Conservation (phyloP, 2,113 vertebrate species). For the Ivindomyrus marchei region DNA sequence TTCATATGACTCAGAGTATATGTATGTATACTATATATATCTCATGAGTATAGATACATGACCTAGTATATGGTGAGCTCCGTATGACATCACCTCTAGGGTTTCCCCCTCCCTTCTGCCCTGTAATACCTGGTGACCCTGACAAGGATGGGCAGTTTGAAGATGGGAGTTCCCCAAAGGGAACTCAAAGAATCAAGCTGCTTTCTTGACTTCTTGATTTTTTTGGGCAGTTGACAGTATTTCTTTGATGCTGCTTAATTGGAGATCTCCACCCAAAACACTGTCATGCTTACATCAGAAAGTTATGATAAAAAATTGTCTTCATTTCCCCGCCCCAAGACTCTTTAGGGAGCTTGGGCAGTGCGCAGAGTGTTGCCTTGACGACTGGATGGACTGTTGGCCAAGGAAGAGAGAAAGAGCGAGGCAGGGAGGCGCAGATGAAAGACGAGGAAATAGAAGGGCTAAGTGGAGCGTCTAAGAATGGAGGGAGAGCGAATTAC, state of each 20-base stretch:
- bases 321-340: neutral
- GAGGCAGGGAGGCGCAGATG: neutral
- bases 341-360: neutral
- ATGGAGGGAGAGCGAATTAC: neutral
- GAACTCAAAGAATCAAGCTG: neutral
- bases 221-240: neutral
- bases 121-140: neutral
- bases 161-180: neutral
- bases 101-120: neutral
- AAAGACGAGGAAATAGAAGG: neutral
- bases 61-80: no score
- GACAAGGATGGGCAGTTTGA: neutral
- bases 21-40: no score
- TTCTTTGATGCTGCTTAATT: neutral
- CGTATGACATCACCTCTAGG: no score
- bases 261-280: neutral
- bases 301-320: neutral
- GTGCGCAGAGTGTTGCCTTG: slow-evolving; percentile 19
- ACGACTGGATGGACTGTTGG: slow-evolving; percentile 1
- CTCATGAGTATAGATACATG: no score
- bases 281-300: neutral
- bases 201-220: neutral
- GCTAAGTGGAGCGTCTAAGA: neutral
- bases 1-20: no score
- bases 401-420: neutral